Evolutionary conservation across 2,113 vertebrate genomes (phyloP), one percentile per base, ranked within the genome.

Genomic region (Halcyon malimbica): DNA sequence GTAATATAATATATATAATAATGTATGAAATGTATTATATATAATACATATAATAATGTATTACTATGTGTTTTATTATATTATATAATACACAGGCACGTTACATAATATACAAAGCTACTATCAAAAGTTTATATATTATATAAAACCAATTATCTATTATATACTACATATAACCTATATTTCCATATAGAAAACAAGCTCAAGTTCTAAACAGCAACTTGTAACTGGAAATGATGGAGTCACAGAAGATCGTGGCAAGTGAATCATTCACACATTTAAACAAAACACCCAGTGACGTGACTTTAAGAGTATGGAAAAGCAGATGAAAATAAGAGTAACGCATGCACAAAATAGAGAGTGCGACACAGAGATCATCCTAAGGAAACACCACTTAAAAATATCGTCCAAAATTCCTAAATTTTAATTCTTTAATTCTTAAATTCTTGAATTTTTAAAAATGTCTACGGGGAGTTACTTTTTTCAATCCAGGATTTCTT

Each of bases 191-290:
- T 62, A 24, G 31, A 59, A 26, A 37, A 62, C 35, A 63, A 63
- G 37, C 42, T 59, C 63, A 15, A 24, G 46, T 25, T 77, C 44
- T 13, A 25, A 81, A 53, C 19, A 42, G 53, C 29, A 69, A 29
- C 5, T 59, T 17, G 1, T 5, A 8, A 3, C 18, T 35, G 33
- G 54, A 57, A 89, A 20, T 2, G 3, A 3, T 0, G 15, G 18
- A 17, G 3, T 21, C 35, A 16, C 13, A 16, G 10, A n/a, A 64
- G 31, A 6, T 0, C 6, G 26, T 0, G 14, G 80, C 10, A 33
- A n/a, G 33, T 1, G 76, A 91, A 69, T n/a, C 0, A n/a, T 4
- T 2, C 14, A 42, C 23, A 54, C 7, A 2, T 57, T 31, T 10
- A 41, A 67, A 8, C 6, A 35, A 54, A 50, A 21, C 33, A 8